Evolutionary conservation across 2,797 vertebrate species (phyloP).

Genomic region (Moxostoma hubbsi): DNA sequence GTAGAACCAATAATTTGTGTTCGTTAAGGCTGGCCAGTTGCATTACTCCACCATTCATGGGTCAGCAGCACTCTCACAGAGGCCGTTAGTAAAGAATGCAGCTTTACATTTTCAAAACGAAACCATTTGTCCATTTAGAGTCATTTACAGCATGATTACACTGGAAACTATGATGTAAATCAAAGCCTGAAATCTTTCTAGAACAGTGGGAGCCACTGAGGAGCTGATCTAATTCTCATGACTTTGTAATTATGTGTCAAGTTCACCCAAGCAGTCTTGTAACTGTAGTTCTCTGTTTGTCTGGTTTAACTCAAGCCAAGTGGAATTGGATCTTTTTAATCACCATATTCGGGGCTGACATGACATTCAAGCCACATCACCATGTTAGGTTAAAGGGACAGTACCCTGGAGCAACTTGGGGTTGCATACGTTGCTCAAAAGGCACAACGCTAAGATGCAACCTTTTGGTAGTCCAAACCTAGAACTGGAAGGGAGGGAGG

Average conservation of each 20-base stretch:
- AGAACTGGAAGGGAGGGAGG: not conserved
- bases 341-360: not conserved
- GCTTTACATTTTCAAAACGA: constrained; percentile 39
- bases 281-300: not conserved
- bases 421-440: not conserved
- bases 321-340: not conserved
- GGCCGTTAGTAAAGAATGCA: constrained; percentile 39
- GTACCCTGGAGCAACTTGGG: not conserved
- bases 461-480: not conserved
- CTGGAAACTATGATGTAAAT: constrained; percentile 35
- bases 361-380: not conserved
- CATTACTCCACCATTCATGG: constrained; percentile 53
- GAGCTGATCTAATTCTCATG: constrained; percentile 15
- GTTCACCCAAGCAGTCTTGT: constrained; percentile 20
- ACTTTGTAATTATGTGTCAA: constrained; percentile 35
- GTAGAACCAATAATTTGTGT: constrained; percentile 58
- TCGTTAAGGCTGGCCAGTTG: constrained; percentile 35
- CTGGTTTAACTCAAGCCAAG: constrained; percentile 49
- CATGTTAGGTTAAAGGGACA: not conserved
- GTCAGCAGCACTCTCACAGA: constrained; percentile 34
- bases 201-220: constrained; percentile 46
- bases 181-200: constrained; percentile 56
- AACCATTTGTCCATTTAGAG: constrained; percentile 49
- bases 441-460: not conserved
- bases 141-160: constrained; percentile 59